Evolutionary conservation across 2,113 vertebrate genomes (phyloP), one percentile per base, ranked within the genome.

Genomic region (Variabilichromis moorii): DNA sequence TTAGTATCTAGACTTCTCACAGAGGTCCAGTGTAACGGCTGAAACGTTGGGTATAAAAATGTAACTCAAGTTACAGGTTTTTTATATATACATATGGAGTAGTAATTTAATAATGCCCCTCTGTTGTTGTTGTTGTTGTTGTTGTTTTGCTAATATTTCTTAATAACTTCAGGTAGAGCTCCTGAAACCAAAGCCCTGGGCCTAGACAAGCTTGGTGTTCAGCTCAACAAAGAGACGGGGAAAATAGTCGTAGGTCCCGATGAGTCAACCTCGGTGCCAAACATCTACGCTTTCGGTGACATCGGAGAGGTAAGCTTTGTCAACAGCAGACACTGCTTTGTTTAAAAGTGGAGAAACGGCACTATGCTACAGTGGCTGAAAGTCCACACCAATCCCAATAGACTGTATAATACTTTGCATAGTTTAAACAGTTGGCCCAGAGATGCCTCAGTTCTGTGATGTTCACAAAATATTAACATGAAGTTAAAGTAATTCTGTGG

Each of bases 201-300:
- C 88, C 94, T 99, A 88, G 95, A 98, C 80, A 82, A 93, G 51
- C 94, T 96, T 3, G 97, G 98, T 9, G 96, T 99, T 76, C 90
- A 94, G 81, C 95, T 95, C 55, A 95, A 97, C 92, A 89, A 96
- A 31, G 89, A 96, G 81, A 97, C 95, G 5, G 97, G 97, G 66
- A 99, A 99, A 92, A 97, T 99, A 78, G 76, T 98, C 28, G 96
- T 99, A 9, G 95, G 96, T 17, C 93, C 96, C 10, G 91, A 76
- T 19, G 99, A 99, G 89, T 94, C 96, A 53, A 98, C 98, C 51
- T 98, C 98, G 0, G 93, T 98, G 88, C 97, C 97, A 82, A 97
- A 98, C 91, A 96, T 99, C 91, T 99, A 96, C 19, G 98, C 98
- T 83, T 91, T 99, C 3, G 98, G 99, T 76, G 98, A 99, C 83